Evolutionary conservation across 2,113 vertebrate genomes (phyloP), one percentile per base, ranked within the genome.

Genomic region (Dasyurus viverrinus): DNA sequence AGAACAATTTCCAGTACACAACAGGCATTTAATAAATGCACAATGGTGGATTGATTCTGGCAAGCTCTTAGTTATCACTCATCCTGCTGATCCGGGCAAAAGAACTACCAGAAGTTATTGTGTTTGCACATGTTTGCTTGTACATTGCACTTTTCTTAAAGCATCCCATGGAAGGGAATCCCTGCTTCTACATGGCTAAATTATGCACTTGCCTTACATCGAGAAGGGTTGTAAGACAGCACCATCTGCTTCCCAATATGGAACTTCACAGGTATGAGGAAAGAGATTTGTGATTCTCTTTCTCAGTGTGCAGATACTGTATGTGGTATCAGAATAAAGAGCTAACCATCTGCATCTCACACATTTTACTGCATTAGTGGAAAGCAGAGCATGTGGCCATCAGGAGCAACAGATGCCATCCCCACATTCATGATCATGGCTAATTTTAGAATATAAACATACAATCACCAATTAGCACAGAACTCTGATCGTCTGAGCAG

Each of bases 201-300:
- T 42, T 91, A 93, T 46, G 50, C 90, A 1, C 0, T 54, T 47
- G 90, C 36, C 23, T 94, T 94, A 11, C 36, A 96, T 89, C 53
- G 91, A 95, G 94, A 96, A 96, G 52, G 95, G 52, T 5, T 93
- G 93, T 92, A 94, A 96, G 91, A 94, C 91, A 96, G 97, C 96
- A 96, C 96, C 96, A 96, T 97, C 98, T 98, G 98, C 94, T 97
- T n/a, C 94, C 89, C 96, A 96, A 76, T 54, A 90, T 91, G 94
- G 54, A 94, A 53, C 42, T 90, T 96, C 94, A n/a, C 97, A 95
- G 16, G 89, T 68, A 68, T 93, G 0, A 0, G 2, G 0, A 46
- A 92, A 95, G 93, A 90, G 19, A 89, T 95, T 96, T 47, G 76
- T 53, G 92, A 0, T 0, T 91, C 0, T 0, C 42, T 48, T 90